Conservation (phyloP, 1,140 invertebrate genomes). For the Caenorhabditis inopinata region DNA sequence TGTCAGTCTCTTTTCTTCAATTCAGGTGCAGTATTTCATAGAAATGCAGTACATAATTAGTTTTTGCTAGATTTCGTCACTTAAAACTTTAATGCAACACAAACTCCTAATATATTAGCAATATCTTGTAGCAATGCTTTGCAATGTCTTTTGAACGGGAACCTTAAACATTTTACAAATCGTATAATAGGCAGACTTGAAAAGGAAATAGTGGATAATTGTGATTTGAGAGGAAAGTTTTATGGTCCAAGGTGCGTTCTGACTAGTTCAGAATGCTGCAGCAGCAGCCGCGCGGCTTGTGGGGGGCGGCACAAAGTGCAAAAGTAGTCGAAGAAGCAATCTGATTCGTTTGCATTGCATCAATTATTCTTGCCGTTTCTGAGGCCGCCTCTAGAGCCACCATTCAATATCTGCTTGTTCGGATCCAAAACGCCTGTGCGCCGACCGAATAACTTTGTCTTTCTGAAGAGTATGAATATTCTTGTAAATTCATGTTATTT, state of each 20-base stretch:
- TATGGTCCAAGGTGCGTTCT: constrained; percentile 8
- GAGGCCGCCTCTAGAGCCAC: constrained; percentile 28
- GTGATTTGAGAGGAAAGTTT: constrained; percentile 5
- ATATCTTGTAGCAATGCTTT: too few relatives aligned
- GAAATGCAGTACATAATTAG: too few relatives aligned
- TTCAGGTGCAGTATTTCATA: too few relatives aligned
- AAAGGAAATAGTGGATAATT: background rate
- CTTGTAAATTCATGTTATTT: background rate
- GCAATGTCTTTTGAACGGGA: too few relatives aligned
- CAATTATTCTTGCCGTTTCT: constrained; percentile 30
- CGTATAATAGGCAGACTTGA: too few relatives aligned
- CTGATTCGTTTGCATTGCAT: constrained; percentile 34
- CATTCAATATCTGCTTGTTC: constrained; percentile 30
- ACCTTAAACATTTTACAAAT: too few relatives aligned
- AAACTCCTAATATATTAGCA: too few relatives aligned
- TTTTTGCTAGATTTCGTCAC: too few relatives aligned
- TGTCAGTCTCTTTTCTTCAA: too few relatives aligned
- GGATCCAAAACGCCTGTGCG: background rate
- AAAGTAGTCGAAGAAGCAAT: constrained; percentile 28
- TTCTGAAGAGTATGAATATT: too few relatives aligned
- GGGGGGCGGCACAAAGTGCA: constrained; percentile 23
- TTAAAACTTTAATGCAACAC: too few relatives aligned
- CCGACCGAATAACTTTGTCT: too few relatives aligned
- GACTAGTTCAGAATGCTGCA: constrained; percentile 26
- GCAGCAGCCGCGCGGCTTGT: background rate